phyloP scores from a whole-genome alignment of 2,113 vertebrate species.

The Scortum barcoo region DNA sequence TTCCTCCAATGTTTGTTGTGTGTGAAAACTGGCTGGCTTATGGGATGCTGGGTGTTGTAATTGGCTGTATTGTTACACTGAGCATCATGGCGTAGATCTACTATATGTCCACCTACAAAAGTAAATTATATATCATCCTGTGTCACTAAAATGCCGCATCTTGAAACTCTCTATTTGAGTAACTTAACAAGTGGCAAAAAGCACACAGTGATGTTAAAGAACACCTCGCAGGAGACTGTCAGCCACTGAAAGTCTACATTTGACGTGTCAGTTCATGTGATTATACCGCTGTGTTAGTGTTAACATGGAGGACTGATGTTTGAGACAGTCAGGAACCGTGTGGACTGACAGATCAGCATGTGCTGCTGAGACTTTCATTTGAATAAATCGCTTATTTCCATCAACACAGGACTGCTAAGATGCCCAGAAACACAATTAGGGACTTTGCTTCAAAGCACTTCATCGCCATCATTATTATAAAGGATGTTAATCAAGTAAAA shows the following conservation, averaged over 20 bases:
- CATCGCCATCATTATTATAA: constrained; percentile 42
- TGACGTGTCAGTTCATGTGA: neutral
- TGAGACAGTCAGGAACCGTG: neutral
- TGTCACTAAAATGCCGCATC: constrained; percentile 54
- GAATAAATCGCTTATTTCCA: constrained; percentile 39
- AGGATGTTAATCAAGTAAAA: constrained; percentile 42
- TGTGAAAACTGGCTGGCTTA: constrained; percentile 35
- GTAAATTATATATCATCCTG: constrained; percentile 41
- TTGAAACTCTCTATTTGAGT: constrained; percentile 51
- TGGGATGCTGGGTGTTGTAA: constrained; percentile 13
- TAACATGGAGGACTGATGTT: constrained; percentile 16
- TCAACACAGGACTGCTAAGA: constrained; percentile 9
- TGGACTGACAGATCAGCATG: constrained; percentile 21
- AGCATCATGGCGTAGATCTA: constrained; percentile 31
- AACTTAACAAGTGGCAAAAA: constrained; percentile 47
- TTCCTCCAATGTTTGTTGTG: constrained; percentile 33
- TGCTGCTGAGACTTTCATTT: constrained; percentile 25
- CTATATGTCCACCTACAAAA: constrained; percentile 39
- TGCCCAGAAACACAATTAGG: constrained; percentile 44
- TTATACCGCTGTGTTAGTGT: neutral
- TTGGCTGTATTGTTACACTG: constrained; percentile 23
- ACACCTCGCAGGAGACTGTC: constrained; percentile 43
- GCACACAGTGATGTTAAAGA: constrained; percentile 39
- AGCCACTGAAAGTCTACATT: constrained; percentile 28
- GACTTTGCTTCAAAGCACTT: constrained; percentile 27